Base-by-base conservation (phyloP, 2,797 vertebrate genomes). In the Alauda arvensis region DNA sequence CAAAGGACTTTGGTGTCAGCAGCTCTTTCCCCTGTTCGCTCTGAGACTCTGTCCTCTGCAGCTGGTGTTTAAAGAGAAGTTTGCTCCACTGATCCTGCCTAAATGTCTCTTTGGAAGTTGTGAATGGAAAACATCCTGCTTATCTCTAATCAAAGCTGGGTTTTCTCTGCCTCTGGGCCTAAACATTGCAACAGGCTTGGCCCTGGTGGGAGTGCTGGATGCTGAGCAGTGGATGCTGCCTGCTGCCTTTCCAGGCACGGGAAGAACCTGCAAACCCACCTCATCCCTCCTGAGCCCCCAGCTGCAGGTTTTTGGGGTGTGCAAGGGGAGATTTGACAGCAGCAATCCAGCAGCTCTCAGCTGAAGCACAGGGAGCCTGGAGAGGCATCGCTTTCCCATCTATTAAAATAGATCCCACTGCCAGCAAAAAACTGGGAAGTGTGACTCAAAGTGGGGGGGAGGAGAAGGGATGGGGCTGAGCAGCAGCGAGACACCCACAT, bases 391-490 rank as follows among this genome's bases (percentile, higher is more conserved):
- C 77, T 76, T 77, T n/a, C 82, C 76, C 17, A 13, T 74, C 63
- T 74, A 90, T 85, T 79, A 92, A 93, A 94, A 94, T 83, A 92
- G 74, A 85, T 33, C 85, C 46, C 53, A 63, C 37, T 5, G 4
- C 52, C 76, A 85, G 84, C 18, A 57, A 86, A 79, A 46, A 61
- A 12, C 8, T 16, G 76, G 74, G 49, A 91, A 77, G 28, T 67
- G 66, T 94, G 93, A 94, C 90, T 94, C 90, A 91, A 93, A 93
- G 88, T 78, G 88, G 92, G 77, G 90, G 90, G 93, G 77, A 81
- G 79, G 31, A 83, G 18, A 62, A 87, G 79, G 82, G 74, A 46
- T 37, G 9, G 82, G 79, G 63, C 46, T 88, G 79, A 83, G 87
- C 5, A 1, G 82, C 83, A 90, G 34, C 84, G 63, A 60, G 63